Evolutionary conservation across 1,140 invertebrate species (phyloP).

Genomic region (Pantala flavescens): DNA sequence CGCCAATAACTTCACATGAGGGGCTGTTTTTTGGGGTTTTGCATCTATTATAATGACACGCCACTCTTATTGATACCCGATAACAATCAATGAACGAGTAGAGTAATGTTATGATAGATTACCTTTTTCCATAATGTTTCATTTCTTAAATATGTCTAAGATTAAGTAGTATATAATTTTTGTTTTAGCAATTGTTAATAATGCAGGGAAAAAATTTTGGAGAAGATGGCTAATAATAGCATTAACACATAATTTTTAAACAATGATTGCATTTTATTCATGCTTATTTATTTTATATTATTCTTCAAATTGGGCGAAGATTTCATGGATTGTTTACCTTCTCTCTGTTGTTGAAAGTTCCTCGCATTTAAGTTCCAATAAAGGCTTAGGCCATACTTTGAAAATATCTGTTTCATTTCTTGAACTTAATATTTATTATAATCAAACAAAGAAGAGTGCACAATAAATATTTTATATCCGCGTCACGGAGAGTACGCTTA

Average conservation of each 20-base stretch:
- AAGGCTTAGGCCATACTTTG: neutral
- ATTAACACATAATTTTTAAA: neutral
- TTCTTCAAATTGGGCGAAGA: neutral
- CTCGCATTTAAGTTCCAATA: slow-evolving; percentile 6
- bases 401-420: neutral
- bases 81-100: no score
- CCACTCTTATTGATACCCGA: no score
- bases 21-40: neutral
- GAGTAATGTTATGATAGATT: no score
- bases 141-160: no score
- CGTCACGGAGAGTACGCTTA: no score
- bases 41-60: neutral
- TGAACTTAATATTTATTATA: no score
- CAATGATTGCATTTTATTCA: neutral
- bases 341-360: neutral
- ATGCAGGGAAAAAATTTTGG: neutral
- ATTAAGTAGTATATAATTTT: no score
- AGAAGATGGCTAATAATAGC: neutral
- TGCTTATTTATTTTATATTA: neutral
- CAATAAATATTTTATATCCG: no score
- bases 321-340: neutral
- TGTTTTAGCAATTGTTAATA: no score
- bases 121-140: no score
- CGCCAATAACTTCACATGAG: neutral
- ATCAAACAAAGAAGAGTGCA: no score